A percentile compares a stretch with the other conserved stretches of the same genome.
phyloP scores from a whole-genome alignment of 2,888 invertebrate species.

The Tribolium freemani region DNA sequence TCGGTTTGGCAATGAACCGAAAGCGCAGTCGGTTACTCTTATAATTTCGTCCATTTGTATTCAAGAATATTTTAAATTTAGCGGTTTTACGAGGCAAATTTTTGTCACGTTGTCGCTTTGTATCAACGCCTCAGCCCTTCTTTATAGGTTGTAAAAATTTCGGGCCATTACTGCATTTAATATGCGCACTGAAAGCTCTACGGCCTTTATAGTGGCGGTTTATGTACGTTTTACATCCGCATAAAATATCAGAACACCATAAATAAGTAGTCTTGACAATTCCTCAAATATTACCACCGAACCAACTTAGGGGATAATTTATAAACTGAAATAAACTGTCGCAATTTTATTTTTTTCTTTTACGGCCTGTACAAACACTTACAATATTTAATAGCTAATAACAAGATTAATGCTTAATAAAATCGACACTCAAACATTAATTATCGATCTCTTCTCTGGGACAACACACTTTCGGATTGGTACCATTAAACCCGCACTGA shows the following conservation, averaged over 20 bases:
- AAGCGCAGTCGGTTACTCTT: too few species aligned
- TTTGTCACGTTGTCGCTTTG: constrained; percentile 57
- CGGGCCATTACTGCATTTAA: constrained; percentile 59
- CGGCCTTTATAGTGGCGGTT: constrained; percentile 56
- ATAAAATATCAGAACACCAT: constrained; percentile 59
- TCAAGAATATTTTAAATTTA: constrained; percentile 43
- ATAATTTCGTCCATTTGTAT: constrained; percentile 46
- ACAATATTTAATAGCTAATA: neutral
- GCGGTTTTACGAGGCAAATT: constrained; percentile 50
- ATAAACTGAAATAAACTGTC: neutral
- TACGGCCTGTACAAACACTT: neutral
- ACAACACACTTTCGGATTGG: constrained; percentile 71
- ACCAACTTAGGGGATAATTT: neutral
- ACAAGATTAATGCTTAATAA: neutral
- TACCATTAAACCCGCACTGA: constrained; percentile 71
- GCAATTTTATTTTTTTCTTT: neutral
- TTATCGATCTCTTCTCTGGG: constrained; percentile 37
- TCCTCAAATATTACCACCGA: constrained; percentile 48
- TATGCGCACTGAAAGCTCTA: constrained; percentile 59
- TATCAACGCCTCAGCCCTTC: constrained; percentile 50
- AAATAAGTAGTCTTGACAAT: constrained; percentile 58
- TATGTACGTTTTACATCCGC: constrained; percentile 58
- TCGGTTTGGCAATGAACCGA: constrained; percentile 1
- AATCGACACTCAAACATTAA: neutral
- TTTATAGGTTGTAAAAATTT: constrained; percentile 63